Evolutionary conservation across 2,797 vertebrate species (phyloP).

Genomic region (Sebastes paucispinis): DNA sequence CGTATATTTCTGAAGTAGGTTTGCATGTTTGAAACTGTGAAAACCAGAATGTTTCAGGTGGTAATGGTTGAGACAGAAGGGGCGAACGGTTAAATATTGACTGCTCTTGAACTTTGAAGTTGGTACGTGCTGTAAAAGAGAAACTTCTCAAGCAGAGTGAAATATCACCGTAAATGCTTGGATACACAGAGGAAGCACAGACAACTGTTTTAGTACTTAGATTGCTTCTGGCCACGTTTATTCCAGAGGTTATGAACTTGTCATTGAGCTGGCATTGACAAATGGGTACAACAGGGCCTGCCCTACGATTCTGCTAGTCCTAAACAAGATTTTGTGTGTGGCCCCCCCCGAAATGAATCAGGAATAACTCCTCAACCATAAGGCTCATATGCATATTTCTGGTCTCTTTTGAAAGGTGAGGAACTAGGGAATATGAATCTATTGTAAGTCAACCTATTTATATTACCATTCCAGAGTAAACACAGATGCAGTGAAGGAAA

Average conservation of each 20-base stretch:
- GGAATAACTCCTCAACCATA: not conserved
- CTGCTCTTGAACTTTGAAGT: slow-evolving; percentile 41
- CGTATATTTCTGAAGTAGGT: not conserved
- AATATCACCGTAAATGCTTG: slow-evolving; percentile 35
- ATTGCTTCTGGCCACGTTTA: slow-evolving; percentile 26
- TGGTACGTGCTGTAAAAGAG: slow-evolving; percentile 16
- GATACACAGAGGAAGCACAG: slow-evolving; percentile 6
- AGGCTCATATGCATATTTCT: not conserved
- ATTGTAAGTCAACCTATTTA: not conserved
- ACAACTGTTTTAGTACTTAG: slow-evolving; percentile 20
- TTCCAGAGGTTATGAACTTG: slow-evolving; percentile 44
- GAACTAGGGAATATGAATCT: not conserved
- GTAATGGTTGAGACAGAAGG: not conserved
- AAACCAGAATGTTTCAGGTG: not conserved
- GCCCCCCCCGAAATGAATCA: not conserved
- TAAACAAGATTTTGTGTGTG: not conserved
- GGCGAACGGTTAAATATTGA: slow-evolving; percentile 26
- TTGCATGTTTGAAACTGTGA: not conserved
- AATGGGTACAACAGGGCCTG: not conserved
- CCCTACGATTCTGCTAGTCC: not conserved
- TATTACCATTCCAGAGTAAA: not conserved
- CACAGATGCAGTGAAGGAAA: not conserved
- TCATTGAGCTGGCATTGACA: slow-evolving; percentile 13
- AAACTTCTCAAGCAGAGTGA: slow-evolving; percentile 23
- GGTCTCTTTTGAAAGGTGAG: not conserved